phyloP scores from a whole-genome alignment of 1,140 invertebrate genomes.

The Vanessa atalanta region DNA sequence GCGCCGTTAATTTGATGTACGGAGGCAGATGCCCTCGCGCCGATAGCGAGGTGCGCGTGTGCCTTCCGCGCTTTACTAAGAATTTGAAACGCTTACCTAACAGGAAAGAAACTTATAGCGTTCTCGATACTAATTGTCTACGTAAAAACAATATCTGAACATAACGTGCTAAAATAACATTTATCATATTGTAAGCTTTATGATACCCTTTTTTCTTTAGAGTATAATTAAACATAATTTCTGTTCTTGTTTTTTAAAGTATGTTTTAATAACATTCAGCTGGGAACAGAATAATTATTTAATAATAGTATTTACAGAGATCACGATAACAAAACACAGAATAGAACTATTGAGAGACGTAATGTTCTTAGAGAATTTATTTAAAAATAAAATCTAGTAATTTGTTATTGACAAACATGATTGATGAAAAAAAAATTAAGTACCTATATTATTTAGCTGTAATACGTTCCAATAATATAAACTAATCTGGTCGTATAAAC shows the following conservation, averaged over 20 bases:
- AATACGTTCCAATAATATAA: too few relatives aligned
- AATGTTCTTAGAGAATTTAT: too few relatives aligned
- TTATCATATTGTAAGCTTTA: slow-evolving; percentile 21
- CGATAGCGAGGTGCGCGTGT: slow-evolving; percentile 39
- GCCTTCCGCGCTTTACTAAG: slow-evolving; percentile 38
- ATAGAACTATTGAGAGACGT: too few relatives aligned
- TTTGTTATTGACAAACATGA: too few relatives aligned
- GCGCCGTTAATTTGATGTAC: slow-evolving; percentile 69
- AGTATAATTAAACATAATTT: background rate
- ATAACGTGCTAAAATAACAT: slow-evolving; percentile 19
- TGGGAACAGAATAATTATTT: background rate
- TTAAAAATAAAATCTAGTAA: too few relatives aligned
- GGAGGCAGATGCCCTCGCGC: slow-evolving; percentile 64
- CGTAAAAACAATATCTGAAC: background rate
- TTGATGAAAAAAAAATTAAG: too few relatives aligned
- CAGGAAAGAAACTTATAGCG: slow-evolving; percentile 11
- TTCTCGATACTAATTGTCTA: background rate
- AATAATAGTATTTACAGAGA: background rate
- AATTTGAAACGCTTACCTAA: slow-evolving; percentile 23
- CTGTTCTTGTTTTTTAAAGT: background rate
- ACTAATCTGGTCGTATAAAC: too few relatives aligned
- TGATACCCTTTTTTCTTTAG: slow-evolving; percentile 4
- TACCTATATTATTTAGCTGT: too few relatives aligned
- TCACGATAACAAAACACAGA: too few relatives aligned
- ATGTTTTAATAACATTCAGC: background rate